phyloP scores from a whole-genome alignment of 2,113 vertebrate genomes.

The Mesitornis unicolor region DNA sequence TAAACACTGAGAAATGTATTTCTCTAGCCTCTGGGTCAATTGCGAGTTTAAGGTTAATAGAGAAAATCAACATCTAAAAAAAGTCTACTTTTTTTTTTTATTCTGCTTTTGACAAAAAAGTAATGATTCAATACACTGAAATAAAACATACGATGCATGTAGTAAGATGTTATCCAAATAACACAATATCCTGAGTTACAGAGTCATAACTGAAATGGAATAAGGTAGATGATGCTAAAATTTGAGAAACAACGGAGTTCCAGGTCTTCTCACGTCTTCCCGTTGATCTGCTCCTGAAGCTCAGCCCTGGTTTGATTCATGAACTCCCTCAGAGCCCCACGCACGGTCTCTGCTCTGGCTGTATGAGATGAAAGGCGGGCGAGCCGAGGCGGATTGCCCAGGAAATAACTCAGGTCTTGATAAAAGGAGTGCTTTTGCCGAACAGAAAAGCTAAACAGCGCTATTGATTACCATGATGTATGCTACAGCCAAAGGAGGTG shows the following conservation, averaged over 20 bases:
- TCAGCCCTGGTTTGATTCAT: neutral
- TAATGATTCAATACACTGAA: neutral
- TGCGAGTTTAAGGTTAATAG: conserved; percentile 18
- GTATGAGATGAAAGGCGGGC: neutral
- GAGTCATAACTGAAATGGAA: neutral
- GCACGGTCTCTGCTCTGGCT: neutral
- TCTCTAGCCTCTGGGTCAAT: conserved; percentile 8
- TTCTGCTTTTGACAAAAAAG: neutral
- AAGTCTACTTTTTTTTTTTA: neutral
- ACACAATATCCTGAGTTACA: neutral
- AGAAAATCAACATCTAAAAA: neutral
- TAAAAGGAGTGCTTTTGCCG: neutral
- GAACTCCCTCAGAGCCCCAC: neutral
- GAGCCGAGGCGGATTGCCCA: neutral
- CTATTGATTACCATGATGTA: neutral
- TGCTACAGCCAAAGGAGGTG: neutral
- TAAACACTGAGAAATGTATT: conserved; percentile 37
- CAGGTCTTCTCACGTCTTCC: neutral
- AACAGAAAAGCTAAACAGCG: neutral
- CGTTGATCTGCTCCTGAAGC: neutral
- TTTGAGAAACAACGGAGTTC: neutral
- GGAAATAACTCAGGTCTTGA: neutral
- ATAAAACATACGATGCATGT: neutral
- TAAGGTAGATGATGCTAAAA: neutral
- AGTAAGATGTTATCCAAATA: neutral